A percentile compares a stretch with the other conserved stretches of the same genome.
Evolutionary conservation across 2,888 invertebrate species (phyloP).

Genomic region (Nephrotoma appendiculata): DNA sequence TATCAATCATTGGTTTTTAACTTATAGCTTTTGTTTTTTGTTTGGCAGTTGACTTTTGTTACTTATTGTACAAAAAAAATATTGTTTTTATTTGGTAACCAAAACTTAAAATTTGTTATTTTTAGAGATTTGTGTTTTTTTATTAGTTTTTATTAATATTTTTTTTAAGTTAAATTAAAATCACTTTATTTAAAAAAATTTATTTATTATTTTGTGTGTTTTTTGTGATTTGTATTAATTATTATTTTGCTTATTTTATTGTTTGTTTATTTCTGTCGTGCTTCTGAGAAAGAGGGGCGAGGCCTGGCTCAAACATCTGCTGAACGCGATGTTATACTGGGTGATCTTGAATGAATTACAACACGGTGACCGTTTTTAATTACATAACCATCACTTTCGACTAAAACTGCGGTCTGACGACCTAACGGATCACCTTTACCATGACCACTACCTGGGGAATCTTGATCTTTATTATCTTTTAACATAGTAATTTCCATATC

Average conservation of each 20-base stretch:
- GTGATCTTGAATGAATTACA: slow-evolving; percentile 77
- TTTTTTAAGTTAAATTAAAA: background rate
- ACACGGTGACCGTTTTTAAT: slow-evolving; percentile 82
- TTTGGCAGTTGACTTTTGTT: slow-evolving; percentile 4
- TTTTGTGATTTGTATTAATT: slow-evolving; percentile 3
- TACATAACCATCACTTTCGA: slow-evolving; percentile 68
- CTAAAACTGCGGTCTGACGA: slow-evolving; percentile 70
- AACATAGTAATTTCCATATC: slow-evolving; percentile 35
- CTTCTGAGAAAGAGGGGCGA: slow-evolving; percentile 53
- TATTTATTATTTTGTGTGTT: background rate
- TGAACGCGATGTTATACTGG: slow-evolving; percentile 67
- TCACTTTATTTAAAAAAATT: slow-evolving; percentile 3
- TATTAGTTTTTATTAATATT: background rate
- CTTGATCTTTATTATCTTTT: slow-evolving; percentile 24
- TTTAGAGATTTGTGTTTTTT: background rate
- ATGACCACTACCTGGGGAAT: slow-evolving; percentile 18
- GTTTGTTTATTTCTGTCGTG: slow-evolving; percentile 29
- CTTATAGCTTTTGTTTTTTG: background rate
- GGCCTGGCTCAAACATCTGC: slow-evolving; percentile 75
- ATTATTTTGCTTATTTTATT: background rate
- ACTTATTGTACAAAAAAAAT: background rate
- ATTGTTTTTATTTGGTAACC: background rate
- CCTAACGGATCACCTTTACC: slow-evolving; percentile 25
- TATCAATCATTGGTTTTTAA: background rate
- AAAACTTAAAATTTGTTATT: background rate